Base-by-base conservation (phyloP, 1,140 invertebrate species). In the Oryzaephilus surinamensis region DNA sequence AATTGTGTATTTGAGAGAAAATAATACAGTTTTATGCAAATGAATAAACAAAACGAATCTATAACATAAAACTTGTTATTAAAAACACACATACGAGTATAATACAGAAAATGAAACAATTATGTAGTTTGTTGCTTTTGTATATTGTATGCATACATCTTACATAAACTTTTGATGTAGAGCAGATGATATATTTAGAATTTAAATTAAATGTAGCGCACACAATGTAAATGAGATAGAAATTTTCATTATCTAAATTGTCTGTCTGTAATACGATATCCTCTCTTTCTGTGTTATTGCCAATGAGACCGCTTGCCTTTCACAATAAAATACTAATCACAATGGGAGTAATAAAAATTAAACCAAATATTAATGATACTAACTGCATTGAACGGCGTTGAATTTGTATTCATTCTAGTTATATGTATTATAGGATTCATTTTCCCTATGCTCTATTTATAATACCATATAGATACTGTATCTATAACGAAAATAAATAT, bases 201-300 rank as follows among this genome's bases (percentile, higher is more conserved):
- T 36, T 27, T 36, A 36, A 36, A 36, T 36, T 36, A 26, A 13
- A 26, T 27, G 23, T 36, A 41, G 29, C 39, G 32, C 36, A 34
- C 33, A 40, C 38, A 45, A 50, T 53, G 51, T 49, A 51, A 53
- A 51, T 50, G 45, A 51, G 48, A 40, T 44, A 46, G 48, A 50
- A 53, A 44, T 41, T 47, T 52, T 52, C 52, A 54, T 54, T 54
- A 52, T 52, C 50, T 53, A 52, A 55, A 55, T 52, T 52, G 52
- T 46, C 52, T 46, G 50, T 41, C 39, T 41, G 50, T 52, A 54
- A 54, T 47, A 48, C 38, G 47, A 52, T 54, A 54, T 48, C 45
- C 39, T 41, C 33, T 46, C 40, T n/a, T n/a, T n/a, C n/a, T n/a
- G n/a, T n/a, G n/a, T n/a, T n/a, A n/a, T n/a, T n/a, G n/a, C 43